Percentiles rank a stretch among this genome's conserved stretches.
These are phyloP conservation scores for Schizopygopsis malacanthus DNA, from an alignment of 2,797 vertebrate species.

Conservation along the genomic window DNA sequence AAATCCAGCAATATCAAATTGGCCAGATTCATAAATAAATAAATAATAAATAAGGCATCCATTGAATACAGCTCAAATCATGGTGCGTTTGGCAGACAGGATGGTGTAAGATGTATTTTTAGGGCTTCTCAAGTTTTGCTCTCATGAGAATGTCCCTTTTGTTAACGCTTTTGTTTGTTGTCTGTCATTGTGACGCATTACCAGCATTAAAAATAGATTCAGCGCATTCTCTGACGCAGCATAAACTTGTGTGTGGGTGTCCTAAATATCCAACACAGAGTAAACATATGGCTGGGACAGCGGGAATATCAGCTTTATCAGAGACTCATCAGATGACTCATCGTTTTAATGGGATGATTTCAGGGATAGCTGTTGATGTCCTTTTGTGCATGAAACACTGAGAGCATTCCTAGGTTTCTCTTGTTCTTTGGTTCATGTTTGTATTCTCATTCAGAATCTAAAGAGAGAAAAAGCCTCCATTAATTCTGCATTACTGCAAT, in stretches of 20 bases:
- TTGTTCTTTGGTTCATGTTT: background rate
- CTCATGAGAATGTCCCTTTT: background rate
- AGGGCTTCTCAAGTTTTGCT: background rate
- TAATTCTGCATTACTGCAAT: background rate
- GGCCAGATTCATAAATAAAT: background rate
- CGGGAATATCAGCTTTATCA: constrained; percentile 65
- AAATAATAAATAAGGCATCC: background rate
- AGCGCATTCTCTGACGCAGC: background rate
- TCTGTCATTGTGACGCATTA: background rate
- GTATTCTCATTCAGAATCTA: background rate
- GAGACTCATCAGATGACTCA: constrained; percentile 63
- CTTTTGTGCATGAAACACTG: constrained; percentile 20
- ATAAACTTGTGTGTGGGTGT: constrained; percentile 7
- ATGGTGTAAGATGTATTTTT: background rate
- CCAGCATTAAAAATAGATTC: background rate
- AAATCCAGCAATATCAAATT: background rate
- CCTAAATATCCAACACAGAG: constrained; percentile 70
- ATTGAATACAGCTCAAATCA: background rate
- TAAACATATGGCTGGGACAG: constrained; percentile 72
- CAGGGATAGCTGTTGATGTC: constrained; percentile 46
- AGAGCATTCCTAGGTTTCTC: background rate
- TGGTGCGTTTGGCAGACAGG: background rate
- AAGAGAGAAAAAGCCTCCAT: background rate
- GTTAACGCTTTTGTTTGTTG: background rate
- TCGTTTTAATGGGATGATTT: constrained; percentile 70